Evolutionary conservation across 2,113 vertebrate species (phyloP), one percentile per base, ranked within the genome.

Genomic region (Ctenodactylus gundi): DNA sequence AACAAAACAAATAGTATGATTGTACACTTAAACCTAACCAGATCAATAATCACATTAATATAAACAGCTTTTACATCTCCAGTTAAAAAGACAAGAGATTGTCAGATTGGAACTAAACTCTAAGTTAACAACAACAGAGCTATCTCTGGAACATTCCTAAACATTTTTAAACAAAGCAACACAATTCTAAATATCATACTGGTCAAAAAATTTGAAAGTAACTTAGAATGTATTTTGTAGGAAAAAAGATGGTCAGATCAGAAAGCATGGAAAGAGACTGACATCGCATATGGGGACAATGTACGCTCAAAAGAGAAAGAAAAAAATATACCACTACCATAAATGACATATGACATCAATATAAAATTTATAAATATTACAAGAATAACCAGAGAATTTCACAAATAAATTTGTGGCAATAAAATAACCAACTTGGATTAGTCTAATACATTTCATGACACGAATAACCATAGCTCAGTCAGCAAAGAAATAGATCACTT

Each of bases 111-210:
- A 88, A 91, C 78, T 72, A 88, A 88, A 46, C 76, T 53, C 55
- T 80, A 92, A 89, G 82, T 67, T 67, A 60, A 83, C 31, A 60
- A 83, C 31, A 93, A 65, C 27, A 77, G 70, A 87, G 93, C 57
- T 86, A 53, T 46, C 55, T 60, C 20, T 86, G 20, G 9, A 81
- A 82, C 55, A 89, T 72, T 25, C 41, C 36, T 31, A 77, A 91
- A 89, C 70, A 62, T 85, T 88, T 95, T 91, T 77, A 72, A 93
- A 88, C 67, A 89, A 93, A 91, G 23, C 73, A 73, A n/a, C 44
- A 76, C 11, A 78, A 88, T 87, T 73, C 14, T 78, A 84, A 73
- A 91, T 78, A 90, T 39, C 44, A 17, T 12, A 62, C 2, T 60
- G 4, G 83, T 86, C 23, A 65, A 83, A 90, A 31, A 77, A 75